phyloP scores from a whole-genome alignment of 2,797 vertebrate species.

The Schizothorax lantsangensis region DNA sequence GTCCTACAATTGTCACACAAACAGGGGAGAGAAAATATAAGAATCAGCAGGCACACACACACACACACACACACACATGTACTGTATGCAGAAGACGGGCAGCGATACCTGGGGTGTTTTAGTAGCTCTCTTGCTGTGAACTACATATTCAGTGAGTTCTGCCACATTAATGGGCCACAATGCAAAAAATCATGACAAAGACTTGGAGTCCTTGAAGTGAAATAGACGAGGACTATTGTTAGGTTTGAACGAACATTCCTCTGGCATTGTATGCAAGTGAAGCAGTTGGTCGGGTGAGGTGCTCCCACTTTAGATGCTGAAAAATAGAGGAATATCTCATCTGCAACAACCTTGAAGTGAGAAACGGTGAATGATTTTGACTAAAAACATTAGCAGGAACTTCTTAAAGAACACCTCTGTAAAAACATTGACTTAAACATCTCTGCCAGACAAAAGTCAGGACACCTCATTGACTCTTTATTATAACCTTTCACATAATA shows the following conservation, averaged over 20 bases:
- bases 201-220: constrained; percentile 70
- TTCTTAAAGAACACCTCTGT: neutral
- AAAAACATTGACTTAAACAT: neutral
- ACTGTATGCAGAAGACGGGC: neutral
- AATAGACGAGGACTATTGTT: constrained; percentile 56
- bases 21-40: constrained; percentile 56
- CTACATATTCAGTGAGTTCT: constrained; percentile 24
- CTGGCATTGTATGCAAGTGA: constrained; percentile 3
- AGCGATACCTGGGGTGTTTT: constrained; percentile 12
- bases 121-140: neutral
- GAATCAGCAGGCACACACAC: constrained; percentile 45
- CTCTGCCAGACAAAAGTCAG: neutral
- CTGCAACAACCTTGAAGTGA: neutral
- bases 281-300: neutral
- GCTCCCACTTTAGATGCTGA: neutral
- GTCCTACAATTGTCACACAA: constrained; percentile 29
- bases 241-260: constrained; percentile 11
- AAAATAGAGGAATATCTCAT: neutral
- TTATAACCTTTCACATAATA: neutral
- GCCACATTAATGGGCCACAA: neutral
- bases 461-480: neutral
- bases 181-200: constrained; percentile 41
- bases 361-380: neutral
- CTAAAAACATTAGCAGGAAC: neutral
- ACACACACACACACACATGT: neutral